Base-by-base conservation (phyloP, 2,113 vertebrate species). In the Gasterosteus nipponicus region DNA sequence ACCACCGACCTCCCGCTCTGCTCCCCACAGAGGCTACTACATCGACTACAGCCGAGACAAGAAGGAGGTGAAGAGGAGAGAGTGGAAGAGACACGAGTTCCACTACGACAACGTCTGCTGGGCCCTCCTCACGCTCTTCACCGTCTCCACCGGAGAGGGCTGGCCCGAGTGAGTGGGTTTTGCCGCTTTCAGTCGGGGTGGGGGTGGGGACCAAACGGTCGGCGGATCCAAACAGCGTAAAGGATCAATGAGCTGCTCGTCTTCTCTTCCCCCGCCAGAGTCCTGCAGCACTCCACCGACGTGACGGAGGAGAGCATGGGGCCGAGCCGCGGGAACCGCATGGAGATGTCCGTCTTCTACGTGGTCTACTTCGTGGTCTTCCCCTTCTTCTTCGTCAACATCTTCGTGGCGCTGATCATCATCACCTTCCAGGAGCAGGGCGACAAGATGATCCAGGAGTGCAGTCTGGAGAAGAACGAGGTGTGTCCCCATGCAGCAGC, bases 311-410 rank as follows among this genome's bases (percentile, higher is more conserved):
- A 99, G 82, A 97, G 98, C 91, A 94, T 97, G 0, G 98, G 98
- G 26, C 98, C 98, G 0, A 99, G 96, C 83, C 96, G 96, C 29
- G 98, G 98, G 82, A 98, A 99, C 91, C 96, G 98, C 73, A 99
- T 99, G 97, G 98, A 99, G 93, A 99, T 99, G 97, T 98, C 98
- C n/a, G 94, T 99, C 80, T 99, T 99, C 92, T 99, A 99, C 0
- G 97, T 99, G 1, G 96, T 99, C 72, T 99, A 99, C 90, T 99
- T 99, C 19, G 97, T 99, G 63, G 98, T 99, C 86, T 99, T 99
- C 85, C 98, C 98, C 0, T 99, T 99, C 92, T 99, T 99, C 93
- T 99, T 99, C 0, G 98, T 99, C 88, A 99, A 99, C 91, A 99
- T 99, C 88, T 99, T 99, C 0, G 98, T 99, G 84, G 98, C 98